Base-by-base conservation (phyloP, 2,113 vertebrate species). In the Gnathonemus longibarbis region DNA sequence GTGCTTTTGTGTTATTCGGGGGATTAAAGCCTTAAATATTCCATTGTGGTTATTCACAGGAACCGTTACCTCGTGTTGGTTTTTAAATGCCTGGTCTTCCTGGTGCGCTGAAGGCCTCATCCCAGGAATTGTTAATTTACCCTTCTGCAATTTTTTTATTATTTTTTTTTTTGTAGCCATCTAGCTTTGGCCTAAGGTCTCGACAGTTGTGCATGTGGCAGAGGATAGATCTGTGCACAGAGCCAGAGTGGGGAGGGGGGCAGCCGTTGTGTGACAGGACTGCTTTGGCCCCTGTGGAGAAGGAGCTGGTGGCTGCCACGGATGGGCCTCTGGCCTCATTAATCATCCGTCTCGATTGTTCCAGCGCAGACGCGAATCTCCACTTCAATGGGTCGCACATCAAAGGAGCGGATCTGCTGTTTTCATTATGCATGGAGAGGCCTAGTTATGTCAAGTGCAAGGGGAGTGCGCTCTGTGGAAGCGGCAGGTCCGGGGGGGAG, bases 371-470 rank as follows among this genome's bases (percentile, higher is more conserved):
- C 66, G 66, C 48, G 10, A 52, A 90, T 91, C 89, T 91, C 77
- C 89, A 91, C 87, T 90, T 90, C 90, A 90, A 88, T 88, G 86
- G 86, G 86, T 49, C 45, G 35, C 70, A 83, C 91, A 90, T 88
- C 87, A 90, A 90, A 88, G 58, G 74, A 46, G 77, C 89, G 89
- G 77, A 88, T 86, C 87, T 35, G 56, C 27, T 39, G 87, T 77
- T 66, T 58, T 66, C 56, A 84, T 91, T 88, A 88, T 88, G 89
- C 70, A 52, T 84, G 31, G 80, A 80, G 53, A 90, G 80, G 35
- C 88, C 88, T 89, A 89, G 90, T 90, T 90, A 89, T 89, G 88
- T 90, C 90, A 90, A 86, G 88, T 89, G 45, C 48, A 31, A 56
- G 48, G 19, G 66, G 39, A 70, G 27, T 19, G 8, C 46, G 84